Base-by-base conservation (phyloP, 2,888 invertebrate species). In the Cryptocephalus moraei region DNA sequence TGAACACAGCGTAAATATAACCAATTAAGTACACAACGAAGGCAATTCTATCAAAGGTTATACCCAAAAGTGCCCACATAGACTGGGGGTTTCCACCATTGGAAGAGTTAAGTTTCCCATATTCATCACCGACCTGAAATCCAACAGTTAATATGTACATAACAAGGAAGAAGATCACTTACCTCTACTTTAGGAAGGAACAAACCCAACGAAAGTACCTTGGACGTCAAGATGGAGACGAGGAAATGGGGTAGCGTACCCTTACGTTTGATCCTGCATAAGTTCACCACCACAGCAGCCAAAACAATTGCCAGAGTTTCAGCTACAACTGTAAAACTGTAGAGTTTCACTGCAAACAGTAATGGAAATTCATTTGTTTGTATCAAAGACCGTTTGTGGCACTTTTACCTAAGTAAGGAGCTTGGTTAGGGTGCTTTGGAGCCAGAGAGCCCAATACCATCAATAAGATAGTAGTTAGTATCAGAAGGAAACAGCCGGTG, bases 331-430 rank as follows among this genome's bases (percentile, higher is more conserved):
- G 61, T 58, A 41, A 53, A 65, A 45, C 61, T 62, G 54, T 69
- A 69, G 8, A 66, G 52, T 8, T 54, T 44, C 39, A 68, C 70
- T 71, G 53, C 56, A 67, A 66, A 48, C 32, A 48, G 4, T n/a
- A n/a, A 9, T 10, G 12, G 3, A 36, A 2, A 36, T 12, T 36
- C 12, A 36, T 36, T 36, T 2, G 6, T 2, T 22, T 41, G 22
- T n/a, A n/a, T n/a, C n/a, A 11, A 31, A 45, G 11, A 9, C 11
- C 8, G 12, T 11, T 9, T 31, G 14, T 9, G 41, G 47, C 43
- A 46, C 45, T 50, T 54, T 61, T 59, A 70, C 70, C 62, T 49
- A 70, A 56, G 54, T 59, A 62, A 12, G 71, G 69, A n/a, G 67
- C 60, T 39, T 53, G 49, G 12, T 53, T 55, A 1, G 63, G 57